Conservation (phyloP, 2,797 vertebrate genomes). For the Hydrophis major region DNA sequence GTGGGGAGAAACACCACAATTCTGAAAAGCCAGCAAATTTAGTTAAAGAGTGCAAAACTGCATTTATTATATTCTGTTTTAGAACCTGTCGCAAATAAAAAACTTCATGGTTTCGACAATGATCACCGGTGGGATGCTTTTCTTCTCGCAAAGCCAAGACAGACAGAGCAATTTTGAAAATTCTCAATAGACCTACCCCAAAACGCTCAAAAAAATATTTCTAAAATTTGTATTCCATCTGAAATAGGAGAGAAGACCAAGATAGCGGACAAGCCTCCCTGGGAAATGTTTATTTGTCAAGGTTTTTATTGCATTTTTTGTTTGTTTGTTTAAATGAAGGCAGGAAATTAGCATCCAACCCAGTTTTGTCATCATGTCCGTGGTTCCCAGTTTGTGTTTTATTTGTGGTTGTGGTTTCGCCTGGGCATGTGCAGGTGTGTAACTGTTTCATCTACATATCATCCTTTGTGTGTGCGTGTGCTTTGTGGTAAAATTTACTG, state of each 20-base stretch:
- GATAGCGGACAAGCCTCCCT: neutral
- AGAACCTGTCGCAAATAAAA: constrained; percentile 33
- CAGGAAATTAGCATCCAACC: too few relatives aligned
- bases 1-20: neutral
- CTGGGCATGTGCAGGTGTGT: neutral
- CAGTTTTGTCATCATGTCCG: neutral
- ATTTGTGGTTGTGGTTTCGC: neutral
- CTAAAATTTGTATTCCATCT: neutral
- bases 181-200: neutral
- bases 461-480: neutral
- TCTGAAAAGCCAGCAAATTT: constrained; percentile 33
- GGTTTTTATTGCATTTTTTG: neutral
- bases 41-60: neutral
- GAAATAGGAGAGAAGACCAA: neutral
- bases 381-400: neutral
- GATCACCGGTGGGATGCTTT: neutral
- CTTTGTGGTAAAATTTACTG: neutral
- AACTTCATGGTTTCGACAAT: constrained; percentile 21
- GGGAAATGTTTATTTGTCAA: neutral
- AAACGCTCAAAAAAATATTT: neutral
- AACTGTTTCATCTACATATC: neutral
- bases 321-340: neutral
- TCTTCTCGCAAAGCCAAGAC: constrained; percentile 19
- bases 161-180: neutral
- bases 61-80: neutral